Evolutionary conservation across 2,113 vertebrate species (phyloP).

Genomic region (Indri indri): DNA sequence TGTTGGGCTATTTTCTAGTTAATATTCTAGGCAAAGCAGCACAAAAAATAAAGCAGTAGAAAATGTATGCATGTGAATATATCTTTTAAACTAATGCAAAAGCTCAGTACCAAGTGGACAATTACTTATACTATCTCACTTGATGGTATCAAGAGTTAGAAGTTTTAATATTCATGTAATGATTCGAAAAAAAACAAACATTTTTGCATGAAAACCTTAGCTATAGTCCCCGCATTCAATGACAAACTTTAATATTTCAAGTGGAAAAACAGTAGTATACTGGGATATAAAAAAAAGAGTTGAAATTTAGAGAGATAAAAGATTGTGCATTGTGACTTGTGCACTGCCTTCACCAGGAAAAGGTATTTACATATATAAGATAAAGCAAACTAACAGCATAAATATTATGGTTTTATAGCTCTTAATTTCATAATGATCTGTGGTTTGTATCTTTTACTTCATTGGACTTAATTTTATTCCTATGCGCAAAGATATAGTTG

Average conservation of each 20-base stretch:
- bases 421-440: conserved; percentile 6
- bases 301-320: conserved; percentile 43
- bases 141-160: conserved; percentile 10
- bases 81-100: conserved; percentile 56
- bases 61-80: neutral
- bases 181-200: neutral
- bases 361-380: neutral
- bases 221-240: neutral
- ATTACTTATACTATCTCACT: neutral
- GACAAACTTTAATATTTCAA: conserved; percentile 18
- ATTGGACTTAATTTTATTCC: conserved; percentile 14
- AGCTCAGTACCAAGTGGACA: neutral
- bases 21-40: neutral
- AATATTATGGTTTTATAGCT: conserved; percentile 1
- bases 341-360: neutral
- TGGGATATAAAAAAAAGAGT: neutral
- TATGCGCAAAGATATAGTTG: neutral
- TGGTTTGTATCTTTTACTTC: conserved; percentile 21
- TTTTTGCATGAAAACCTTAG: conserved; percentile 17
- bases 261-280: neutral
- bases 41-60: neutral
- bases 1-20: conserved; percentile 56
- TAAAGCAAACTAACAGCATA: conserved; percentile 38
- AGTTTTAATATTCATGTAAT: conserved; percentile 32
- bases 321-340: neutral